A percentile compares a stretch with the other conserved stretches of the same genome.
Evolutionary conservation across 2,888 invertebrate genomes (phyloP).

Genomic region (Drosophila flavopinicola): DNA sequence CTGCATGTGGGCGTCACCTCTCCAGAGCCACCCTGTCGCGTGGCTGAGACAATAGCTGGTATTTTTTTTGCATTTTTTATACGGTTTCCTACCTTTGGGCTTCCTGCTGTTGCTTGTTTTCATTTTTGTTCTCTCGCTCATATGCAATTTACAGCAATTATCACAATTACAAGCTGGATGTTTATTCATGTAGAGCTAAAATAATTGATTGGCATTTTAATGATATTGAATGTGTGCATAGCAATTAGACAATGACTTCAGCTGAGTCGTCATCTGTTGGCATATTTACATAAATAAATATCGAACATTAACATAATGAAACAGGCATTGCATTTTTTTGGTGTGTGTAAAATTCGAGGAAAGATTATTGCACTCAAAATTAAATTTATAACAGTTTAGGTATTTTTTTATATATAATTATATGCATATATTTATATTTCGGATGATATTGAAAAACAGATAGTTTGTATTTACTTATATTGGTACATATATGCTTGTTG

Average conservation of each 20-base stretch:
- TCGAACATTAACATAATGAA: no score
- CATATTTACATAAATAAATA: not conserved
- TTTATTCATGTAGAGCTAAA: slow-evolving; percentile 37
- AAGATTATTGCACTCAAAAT: no score
- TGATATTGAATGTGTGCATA: slow-evolving; percentile 11
- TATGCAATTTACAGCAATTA: slow-evolving; percentile 48
- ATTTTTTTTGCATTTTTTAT: not conserved
- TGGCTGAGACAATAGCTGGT: slow-evolving; percentile 42
- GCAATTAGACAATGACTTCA: slow-evolving; percentile 21
- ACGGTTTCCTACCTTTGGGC: slow-evolving; percentile 10
- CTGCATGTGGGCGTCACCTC: slow-evolving; percentile 29
- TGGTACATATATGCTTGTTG: no score
- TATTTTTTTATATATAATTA: no score
- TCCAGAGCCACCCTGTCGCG: slow-evolving; percentile 39
- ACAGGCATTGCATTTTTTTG: no score
- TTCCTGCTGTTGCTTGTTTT: slow-evolving; percentile 43
- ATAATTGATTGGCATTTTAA: slow-evolving; percentile 54
- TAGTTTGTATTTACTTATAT: no score
- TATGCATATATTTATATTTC: no score
- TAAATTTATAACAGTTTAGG: no score
- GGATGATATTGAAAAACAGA: no score
- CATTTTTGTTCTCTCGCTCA: slow-evolving; percentile 23
- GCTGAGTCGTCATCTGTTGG: not conserved
- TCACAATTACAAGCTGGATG: slow-evolving; percentile 37
- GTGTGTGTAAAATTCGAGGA: no score